phyloP scores from a whole-genome alignment of 2,113 vertebrate genomes.

The Ophiodon elongatus region DNA sequence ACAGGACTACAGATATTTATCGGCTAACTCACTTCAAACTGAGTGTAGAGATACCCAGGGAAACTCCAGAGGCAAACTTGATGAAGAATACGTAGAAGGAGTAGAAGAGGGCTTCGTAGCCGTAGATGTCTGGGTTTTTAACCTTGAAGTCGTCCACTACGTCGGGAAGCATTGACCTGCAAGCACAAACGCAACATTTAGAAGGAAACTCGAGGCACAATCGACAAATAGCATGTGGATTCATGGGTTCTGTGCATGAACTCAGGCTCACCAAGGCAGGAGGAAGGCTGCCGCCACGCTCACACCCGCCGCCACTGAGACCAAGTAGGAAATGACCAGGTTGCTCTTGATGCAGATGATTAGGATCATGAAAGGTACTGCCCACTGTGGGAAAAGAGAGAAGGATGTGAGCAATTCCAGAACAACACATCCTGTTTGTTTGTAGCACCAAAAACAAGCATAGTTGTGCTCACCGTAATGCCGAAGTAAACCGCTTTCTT shows the following conservation, averaged over 20 bases:
- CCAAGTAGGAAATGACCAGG: constrained; percentile 88
- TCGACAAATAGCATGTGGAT: not conserved
- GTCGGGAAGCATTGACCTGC: constrained; percentile 96
- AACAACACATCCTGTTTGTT: not conserved
- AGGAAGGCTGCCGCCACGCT: constrained; percentile 93
- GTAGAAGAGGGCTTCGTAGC: constrained; percentile 95
- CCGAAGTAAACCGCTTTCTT: constrained; percentile 92
- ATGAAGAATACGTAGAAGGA: constrained; percentile 98
- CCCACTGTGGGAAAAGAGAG: constrained; percentile 84
- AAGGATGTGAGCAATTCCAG: not conserved
- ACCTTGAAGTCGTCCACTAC: constrained; percentile 95
- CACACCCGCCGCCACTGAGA: constrained; percentile 88
- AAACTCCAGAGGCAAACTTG: constrained; percentile 94
- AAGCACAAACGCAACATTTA: not conserved
- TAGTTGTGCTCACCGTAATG: constrained; percentile 85
- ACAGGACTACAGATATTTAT: not conserved
- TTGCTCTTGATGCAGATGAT: constrained; percentile 85
- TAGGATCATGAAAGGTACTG: constrained; percentile 91
- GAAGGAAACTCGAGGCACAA: not conserved
- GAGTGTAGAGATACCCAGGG: constrained; percentile 94
- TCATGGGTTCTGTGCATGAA: not conserved
- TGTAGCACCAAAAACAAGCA: not conserved
- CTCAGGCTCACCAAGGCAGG: constrained; percentile 89
- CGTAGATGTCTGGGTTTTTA: constrained; percentile 85
- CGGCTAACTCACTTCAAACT: constrained; percentile 89